phyloP scores from a whole-genome alignment of 2,888 invertebrate genomes.

The Noctua pronuba region DNA sequence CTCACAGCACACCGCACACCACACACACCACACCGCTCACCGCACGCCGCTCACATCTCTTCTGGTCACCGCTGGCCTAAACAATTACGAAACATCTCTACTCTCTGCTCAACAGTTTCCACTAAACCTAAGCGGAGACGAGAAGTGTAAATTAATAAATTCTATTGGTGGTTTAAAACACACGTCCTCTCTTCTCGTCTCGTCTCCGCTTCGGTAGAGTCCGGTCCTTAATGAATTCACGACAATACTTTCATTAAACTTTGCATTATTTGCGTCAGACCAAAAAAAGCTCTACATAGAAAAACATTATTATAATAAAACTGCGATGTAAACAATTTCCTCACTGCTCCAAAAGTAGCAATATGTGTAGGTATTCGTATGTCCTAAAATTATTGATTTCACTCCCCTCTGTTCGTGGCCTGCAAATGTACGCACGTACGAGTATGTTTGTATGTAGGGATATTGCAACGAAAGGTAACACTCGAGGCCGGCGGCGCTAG shows the following conservation, averaged over 20 bases:
- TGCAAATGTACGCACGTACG: not conserved
- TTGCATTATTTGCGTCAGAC: not conserved
- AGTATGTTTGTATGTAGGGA: not conserved
- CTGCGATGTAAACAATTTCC: not conserved
- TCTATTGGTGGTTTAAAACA: too few relatives aligned
- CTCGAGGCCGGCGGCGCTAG: conserved; percentile 10
- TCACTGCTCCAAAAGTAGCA: not conserved
- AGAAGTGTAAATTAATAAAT: too few relatives aligned
- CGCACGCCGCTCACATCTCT: too few relatives aligned
- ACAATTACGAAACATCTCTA: too few relatives aligned
- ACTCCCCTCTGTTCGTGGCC: not conserved
- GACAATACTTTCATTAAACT: not conserved
- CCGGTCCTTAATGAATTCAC: too few relatives aligned
- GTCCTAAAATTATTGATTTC: conserved; percentile 36
- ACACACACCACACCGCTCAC: too few relatives aligned
- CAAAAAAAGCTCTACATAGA: not conserved
- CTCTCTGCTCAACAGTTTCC: too few relatives aligned
- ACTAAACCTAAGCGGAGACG: too few relatives aligned
- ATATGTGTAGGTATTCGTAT: not conserved
- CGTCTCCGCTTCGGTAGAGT: too few relatives aligned
- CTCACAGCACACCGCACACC: too few relatives aligned
- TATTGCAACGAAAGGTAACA: conserved; percentile 32
- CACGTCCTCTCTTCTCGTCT: too few relatives aligned
- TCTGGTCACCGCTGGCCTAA: too few relatives aligned
- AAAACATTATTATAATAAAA: not conserved